Evolutionary conservation across 2,888 invertebrate species (phyloP).

Genomic region (Uropetala carovei): DNA sequence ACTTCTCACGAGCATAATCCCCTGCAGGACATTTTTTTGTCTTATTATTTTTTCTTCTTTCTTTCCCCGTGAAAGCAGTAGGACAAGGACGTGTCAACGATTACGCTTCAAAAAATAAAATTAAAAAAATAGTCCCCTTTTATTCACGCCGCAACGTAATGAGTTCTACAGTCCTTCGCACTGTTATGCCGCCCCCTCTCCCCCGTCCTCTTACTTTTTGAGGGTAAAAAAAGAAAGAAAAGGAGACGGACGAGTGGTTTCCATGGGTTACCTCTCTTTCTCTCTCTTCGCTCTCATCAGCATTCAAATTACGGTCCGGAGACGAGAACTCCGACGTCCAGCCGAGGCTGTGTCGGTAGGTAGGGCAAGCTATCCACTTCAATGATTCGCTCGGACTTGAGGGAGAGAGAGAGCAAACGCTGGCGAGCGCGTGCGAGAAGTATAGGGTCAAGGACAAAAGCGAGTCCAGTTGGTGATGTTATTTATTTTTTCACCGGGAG

Average conservation of each 20-base stretch:
- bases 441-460: constrained; percentile 6
- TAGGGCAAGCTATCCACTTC: constrained; percentile 13
- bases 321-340: not conserved
- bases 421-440: not conserved
- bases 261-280: not conserved
- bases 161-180: not conserved
- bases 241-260: not conserved
- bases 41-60: not conserved
- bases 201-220: no score
- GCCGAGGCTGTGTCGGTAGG: not conserved
- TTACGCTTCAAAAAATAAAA: not conserved
- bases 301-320: constrained; percentile 37
- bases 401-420: not conserved
- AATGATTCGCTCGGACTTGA: not conserved
- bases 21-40: not conserved
- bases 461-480: not conserved
- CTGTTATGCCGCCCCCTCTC: not conserved
- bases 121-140: not conserved
- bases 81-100: constrained; percentile 5
- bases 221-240: not conserved
- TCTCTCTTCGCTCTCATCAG: constrained; percentile 12
- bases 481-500: not conserved
- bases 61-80: not conserved
- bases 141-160: not conserved
- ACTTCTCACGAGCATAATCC: not conserved